A percentile compares a stretch with the other conserved stretches of the same genome.
phyloP scores from a whole-genome alignment of 2,797 vertebrate species.

The Hippoglossus hippoglossus region DNA sequence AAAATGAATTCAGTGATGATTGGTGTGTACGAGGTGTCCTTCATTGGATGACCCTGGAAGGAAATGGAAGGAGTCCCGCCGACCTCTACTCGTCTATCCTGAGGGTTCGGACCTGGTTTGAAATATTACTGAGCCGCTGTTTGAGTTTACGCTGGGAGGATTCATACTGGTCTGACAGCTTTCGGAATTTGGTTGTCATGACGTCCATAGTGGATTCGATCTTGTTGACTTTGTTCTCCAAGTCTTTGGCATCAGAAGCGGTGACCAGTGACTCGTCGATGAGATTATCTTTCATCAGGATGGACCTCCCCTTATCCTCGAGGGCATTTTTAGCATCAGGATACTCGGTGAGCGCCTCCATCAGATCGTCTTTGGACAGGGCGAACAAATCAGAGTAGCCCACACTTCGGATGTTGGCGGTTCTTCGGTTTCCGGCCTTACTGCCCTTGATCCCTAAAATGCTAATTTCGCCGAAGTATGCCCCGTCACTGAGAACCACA shows the following conservation, averaged over 20 bases:
- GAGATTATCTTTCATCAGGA: slow-evolving; percentile 96
- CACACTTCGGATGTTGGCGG: slow-evolving; percentile 95
- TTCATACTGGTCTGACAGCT: slow-evolving; percentile 85
- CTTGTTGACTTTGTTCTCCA: slow-evolving; percentile 87
- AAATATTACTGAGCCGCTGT: slow-evolving; percentile 89
- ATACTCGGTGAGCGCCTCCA: slow-evolving; percentile 95
- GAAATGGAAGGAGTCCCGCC: not conserved
- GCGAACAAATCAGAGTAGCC: slow-evolving; percentile 98
- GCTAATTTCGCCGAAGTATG: slow-evolving; percentile 98
- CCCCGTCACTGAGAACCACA: slow-evolving; percentile 94
- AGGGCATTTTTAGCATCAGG: slow-evolving; percentile 93
- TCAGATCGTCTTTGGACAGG: slow-evolving; percentile 95
- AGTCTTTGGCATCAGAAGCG: slow-evolving; percentile 85
- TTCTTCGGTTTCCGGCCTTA: slow-evolving; percentile 95
- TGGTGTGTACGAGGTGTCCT: slow-evolving; percentile 1
- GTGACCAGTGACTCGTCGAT: slow-evolving; percentile 88
- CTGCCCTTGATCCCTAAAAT: slow-evolving; percentile 98
- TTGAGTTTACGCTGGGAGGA: slow-evolving; percentile 89
- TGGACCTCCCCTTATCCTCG: slow-evolving; percentile 94
- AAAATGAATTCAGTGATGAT: not conserved
- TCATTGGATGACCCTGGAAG: not conserved
- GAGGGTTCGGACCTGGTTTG: slow-evolving; percentile 82
- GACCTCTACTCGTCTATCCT: slow-evolving; percentile 46
- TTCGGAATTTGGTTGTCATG: slow-evolving; percentile 86
- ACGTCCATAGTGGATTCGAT: slow-evolving; percentile 86